Evolutionary conservation across 2,113 vertebrate genomes (phyloP).

Genomic region (Pionites leucogaster): DNA sequence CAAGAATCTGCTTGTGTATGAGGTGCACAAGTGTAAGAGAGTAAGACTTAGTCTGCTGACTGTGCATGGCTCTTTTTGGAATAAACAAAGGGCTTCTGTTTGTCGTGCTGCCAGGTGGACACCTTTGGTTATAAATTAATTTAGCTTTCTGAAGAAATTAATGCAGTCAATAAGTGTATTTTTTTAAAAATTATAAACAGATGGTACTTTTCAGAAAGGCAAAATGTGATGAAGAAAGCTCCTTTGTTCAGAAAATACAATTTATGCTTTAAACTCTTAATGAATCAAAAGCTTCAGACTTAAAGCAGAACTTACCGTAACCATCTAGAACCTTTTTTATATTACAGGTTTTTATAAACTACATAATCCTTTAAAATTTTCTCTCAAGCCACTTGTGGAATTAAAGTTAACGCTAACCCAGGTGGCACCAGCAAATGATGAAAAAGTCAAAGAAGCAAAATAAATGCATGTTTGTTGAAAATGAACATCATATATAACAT

Average conservation of each 20-base stretch:
- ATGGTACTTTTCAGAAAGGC: not conserved
- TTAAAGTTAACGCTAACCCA: not conserved
- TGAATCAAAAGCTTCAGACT: not conserved
- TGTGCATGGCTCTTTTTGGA: not conserved
- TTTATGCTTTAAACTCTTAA: not conserved
- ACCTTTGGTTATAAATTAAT: not conserved
- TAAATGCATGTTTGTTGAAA: not conserved
- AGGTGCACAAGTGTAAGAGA: not conserved
- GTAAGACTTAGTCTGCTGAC: not conserved
- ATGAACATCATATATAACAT: not conserved
- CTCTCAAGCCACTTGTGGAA: not conserved
- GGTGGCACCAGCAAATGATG: not conserved
- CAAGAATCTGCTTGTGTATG: not conserved
- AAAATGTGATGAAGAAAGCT: not conserved
- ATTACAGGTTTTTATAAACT: not conserved
- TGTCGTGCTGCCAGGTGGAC: not conserved
- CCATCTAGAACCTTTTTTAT: not conserved
- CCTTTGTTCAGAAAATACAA: not conserved
- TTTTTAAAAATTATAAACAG: not conserved
- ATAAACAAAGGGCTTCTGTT: not conserved
- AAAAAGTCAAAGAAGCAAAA: not conserved
- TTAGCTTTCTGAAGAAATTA: not conserved
- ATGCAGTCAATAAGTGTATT: not conserved
- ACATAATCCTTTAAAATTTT: not conserved
- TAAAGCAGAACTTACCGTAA: not conserved